phyloP scores from a whole-genome alignment of 2,888 invertebrate species.

The Frankliniella intonsa region DNA sequence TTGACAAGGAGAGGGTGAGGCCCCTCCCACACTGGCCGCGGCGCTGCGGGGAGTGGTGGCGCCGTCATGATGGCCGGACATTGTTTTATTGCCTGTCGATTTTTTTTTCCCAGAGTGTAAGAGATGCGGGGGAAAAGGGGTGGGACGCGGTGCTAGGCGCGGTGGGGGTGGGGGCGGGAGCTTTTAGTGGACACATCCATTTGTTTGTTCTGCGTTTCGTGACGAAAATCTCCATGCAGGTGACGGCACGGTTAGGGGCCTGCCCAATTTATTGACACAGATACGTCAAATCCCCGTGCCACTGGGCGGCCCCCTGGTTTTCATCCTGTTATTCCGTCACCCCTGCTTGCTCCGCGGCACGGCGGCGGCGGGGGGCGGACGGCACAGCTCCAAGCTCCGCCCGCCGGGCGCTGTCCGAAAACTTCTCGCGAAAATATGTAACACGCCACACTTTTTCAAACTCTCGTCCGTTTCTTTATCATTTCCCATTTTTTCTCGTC shows the following conservation, averaged over 20 bases:
- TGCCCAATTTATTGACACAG: conserved; percentile 9
- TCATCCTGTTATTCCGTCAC: too few relatives aligned
- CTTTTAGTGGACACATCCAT: background rate
- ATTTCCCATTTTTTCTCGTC: background rate
- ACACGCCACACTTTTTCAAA: background rate
- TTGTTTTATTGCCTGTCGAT: conserved; percentile 25
- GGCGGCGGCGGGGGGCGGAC: too few relatives aligned
- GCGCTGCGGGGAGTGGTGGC: background rate
- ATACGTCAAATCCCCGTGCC: background rate
- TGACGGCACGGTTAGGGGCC: background rate
- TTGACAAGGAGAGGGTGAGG: background rate
- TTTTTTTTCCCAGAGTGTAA: background rate
- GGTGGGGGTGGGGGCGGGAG: background rate
- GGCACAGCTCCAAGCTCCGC: background rate
- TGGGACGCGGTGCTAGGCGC: background rate
- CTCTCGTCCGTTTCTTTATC: conserved; percentile 12
- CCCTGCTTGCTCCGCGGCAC: too few relatives aligned
- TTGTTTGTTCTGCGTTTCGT: background rate
- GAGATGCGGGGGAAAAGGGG: background rate
- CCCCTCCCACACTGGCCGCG: too few relatives aligned
- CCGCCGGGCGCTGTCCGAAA: background rate
- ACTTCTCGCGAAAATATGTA: background rate
- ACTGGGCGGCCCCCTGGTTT: too few relatives aligned
- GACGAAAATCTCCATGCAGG: background rate
- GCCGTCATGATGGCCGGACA: background rate